Evolutionary conservation across 2,888 invertebrate species (phyloP).

Genomic region (Agrotis exclamationis): DNA sequence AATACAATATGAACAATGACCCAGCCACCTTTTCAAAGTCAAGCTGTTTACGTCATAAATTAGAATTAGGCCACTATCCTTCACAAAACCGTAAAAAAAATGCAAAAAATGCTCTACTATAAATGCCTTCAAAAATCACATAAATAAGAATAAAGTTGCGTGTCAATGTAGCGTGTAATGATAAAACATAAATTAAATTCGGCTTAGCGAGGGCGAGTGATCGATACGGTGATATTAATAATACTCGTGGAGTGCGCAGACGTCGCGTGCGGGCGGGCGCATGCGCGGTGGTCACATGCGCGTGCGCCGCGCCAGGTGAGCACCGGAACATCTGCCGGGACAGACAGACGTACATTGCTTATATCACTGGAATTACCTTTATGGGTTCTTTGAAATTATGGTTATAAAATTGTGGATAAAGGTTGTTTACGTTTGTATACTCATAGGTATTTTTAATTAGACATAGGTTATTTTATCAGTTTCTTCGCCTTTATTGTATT

Average conservation of each 20-base stretch:
- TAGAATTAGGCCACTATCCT: background rate
- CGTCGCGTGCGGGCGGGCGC: constrained; percentile 73
- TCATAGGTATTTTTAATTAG: no score
- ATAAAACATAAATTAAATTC: constrained; percentile 72
- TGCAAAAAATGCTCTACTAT: constrained; percentile 7
- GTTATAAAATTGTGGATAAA: constrained; percentile 16
- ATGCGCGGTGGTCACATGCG: constrained; percentile 67
- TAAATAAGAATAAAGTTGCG: constrained; percentile 65
- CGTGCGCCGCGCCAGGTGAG: constrained; percentile 83
- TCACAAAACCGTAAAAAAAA: background rate
- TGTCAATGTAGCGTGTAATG: constrained; percentile 69
- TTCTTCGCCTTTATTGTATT: background rate
- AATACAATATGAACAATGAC: no score
- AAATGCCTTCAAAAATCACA: constrained; percentile 33
- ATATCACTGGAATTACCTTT: constrained; percentile 57
- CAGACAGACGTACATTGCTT: constrained; percentile 51
- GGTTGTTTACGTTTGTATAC: background rate
- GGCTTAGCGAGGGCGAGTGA: constrained; percentile 70
- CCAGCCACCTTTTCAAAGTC: no score
- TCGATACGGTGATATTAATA: constrained; percentile 65
- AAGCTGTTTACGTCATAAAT: no score
- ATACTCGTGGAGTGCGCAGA: constrained; percentile 60
- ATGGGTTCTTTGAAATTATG: constrained; percentile 38
- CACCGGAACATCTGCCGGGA: constrained; percentile 82
- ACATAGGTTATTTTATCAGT: background rate